Base-by-base conservation (phyloP, 2,113 vertebrate genomes). In the Ptyas mucosa region DNA sequence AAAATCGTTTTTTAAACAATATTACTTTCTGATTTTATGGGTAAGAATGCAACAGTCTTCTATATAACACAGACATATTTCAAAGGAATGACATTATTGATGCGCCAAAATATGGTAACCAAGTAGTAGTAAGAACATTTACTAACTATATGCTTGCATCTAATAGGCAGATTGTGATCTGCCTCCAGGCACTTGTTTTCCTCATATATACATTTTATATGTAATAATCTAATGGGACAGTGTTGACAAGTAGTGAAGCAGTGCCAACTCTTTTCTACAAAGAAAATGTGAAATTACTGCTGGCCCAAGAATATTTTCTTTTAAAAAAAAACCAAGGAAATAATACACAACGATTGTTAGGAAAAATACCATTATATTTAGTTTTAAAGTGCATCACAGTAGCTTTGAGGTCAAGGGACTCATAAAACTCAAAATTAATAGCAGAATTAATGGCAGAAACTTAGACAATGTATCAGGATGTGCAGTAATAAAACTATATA, bases 221-320 rank as follows among this genome's bases (percentile, higher is more conserved):
- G 93, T 7, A 93, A 58, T 87, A 95, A 95, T 95, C 95, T 96
- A 94, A 97, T 95, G 51, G 91, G 94, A 89, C 57, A 94, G 86
- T 92, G 93, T 85, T 94, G 95, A 96, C 58, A 96, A 96, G 94
- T 20, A 18, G 93, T 95, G 94, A 90, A 94, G 43, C 89, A 92
- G 51, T 87, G 92, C 94, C 94, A 94, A 18, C 85, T 26, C 11
- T 92, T 91, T 49, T 93, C 93, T 96, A 96, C 75, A 95, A 94
- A 94, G 92, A 96, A 89, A 92, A 96, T 90, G 93, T 90, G 55
- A 93, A 96, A 96, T 51, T 39, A 93, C 7, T 94, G 85, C 3
- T 95, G 94, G 94, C 95, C 94, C 21, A 58, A 89, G 51, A 92
- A 43, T 94, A 95, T 91, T 88, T 92, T 51, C 54, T 96, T 95